These are phyloP conservation scores for Drosophila ogumai DNA, from an alignment of 1,140 invertebrate genomes.

Conservation along the genomic window DNA sequence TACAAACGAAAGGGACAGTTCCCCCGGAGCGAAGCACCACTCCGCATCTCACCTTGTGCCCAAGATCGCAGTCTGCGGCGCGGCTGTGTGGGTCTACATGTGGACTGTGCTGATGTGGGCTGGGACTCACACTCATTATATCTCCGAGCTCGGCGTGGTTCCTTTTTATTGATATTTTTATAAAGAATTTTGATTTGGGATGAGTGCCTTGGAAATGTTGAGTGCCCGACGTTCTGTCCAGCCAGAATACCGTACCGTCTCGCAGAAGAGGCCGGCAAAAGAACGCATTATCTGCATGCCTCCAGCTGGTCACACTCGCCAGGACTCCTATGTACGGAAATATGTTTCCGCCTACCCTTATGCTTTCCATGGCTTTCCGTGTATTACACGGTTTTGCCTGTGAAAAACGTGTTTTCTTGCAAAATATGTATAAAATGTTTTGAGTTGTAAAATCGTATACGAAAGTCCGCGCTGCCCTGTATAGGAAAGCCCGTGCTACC, in stretches of 20 bases:
- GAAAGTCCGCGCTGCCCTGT: neutral
- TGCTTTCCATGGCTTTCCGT: neutral
- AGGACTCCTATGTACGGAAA: neutral
- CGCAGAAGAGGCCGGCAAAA: neutral
- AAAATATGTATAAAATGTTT: conserved; percentile 1
- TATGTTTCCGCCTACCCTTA: neutral
- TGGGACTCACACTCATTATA: conserved; percentile 70
- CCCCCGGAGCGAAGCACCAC: conserved; percentile 2
- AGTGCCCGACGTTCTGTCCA: neutral
- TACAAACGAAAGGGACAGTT: conserved; percentile 26
- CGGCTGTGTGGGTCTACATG: conserved; percentile 52
- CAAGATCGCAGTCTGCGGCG: conserved; percentile 40
- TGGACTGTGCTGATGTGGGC: conserved; percentile 44
- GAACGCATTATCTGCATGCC: neutral
- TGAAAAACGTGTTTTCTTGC: neutral
- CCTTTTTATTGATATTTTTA: conserved; percentile 53
- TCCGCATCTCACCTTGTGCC: conserved; percentile 50
- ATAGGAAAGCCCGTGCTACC: neutral
- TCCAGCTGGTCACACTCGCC: conserved; percentile 1
- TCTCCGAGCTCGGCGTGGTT: conserved; percentile 17
- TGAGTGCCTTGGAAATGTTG: conserved; percentile 20
- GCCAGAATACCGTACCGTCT: neutral
- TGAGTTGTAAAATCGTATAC: neutral
- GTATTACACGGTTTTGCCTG: neutral
- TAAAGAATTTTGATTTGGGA: conserved; percentile 67